Percentiles rank a stretch among this genome's conserved stretches.
Evolutionary conservation across 1,140 invertebrate species (phyloP).

Genomic region (Drosophila punjabiensis): DNA sequence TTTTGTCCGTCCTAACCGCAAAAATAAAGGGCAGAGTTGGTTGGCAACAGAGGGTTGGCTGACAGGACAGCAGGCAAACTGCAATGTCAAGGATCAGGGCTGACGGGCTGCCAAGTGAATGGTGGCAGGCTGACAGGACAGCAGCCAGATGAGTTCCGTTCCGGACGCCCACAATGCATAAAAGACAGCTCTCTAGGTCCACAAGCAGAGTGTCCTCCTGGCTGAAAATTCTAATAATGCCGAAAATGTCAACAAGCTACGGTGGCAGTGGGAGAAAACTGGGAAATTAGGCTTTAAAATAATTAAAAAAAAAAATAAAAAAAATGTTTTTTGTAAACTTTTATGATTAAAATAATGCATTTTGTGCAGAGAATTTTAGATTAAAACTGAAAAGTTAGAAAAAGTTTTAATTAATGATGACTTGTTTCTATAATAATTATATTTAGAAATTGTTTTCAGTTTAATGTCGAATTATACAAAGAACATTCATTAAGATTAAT

Average conservation of each 20-base stretch:
- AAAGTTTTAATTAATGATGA: no score
- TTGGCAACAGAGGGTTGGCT: constrained; percentile 14
- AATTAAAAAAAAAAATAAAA: background rate
- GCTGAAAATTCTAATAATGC: constrained; percentile 64
- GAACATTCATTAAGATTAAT: no score
- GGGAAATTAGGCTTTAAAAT: background rate
- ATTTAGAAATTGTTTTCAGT: no score
- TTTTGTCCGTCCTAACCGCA: constrained; percentile 33
- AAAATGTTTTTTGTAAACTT: background rate
- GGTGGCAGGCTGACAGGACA: constrained; percentile 32
- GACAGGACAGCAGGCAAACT: constrained; percentile 25
- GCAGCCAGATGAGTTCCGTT: constrained; percentile 28
- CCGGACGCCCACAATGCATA: constrained; percentile 39
- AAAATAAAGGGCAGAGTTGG: constrained; percentile 30
- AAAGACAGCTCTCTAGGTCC: constrained; percentile 33
- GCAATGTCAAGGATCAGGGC: constrained; percentile 54
- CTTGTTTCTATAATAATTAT: no score
- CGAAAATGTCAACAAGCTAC: constrained; percentile 56
- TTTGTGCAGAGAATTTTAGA: background rate
- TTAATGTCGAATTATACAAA: no score
- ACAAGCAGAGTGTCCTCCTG: constrained; percentile 15
- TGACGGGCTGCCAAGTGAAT: constrained; percentile 33
- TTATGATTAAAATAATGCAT: background rate
- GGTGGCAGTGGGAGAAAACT: background rate
- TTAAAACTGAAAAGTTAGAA: background rate